These are phyloP conservation scores for Ceramica pisi DNA, from an alignment of 2,888 invertebrate genomes.

Conservation along the genomic window DNA sequence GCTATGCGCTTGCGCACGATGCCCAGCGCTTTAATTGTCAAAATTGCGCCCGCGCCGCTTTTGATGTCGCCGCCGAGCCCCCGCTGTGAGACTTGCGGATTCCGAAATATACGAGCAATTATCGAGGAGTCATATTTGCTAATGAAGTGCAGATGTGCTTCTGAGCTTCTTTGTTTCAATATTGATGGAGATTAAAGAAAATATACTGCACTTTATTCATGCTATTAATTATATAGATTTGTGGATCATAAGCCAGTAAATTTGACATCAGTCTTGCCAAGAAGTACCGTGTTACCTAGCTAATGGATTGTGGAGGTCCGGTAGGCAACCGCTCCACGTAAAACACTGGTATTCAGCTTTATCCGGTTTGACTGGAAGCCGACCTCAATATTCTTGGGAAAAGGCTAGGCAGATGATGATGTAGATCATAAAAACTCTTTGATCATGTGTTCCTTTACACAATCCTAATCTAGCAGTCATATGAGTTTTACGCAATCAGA, in stretches of 20 bases:
- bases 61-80: slow-evolving; percentile 81
- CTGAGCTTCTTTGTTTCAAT: slow-evolving; percentile 27
- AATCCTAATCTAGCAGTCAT: no score
- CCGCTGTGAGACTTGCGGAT: slow-evolving; percentile 57
- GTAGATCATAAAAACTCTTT: background rate
- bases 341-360: no score
- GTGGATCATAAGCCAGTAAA: no score
- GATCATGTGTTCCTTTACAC: background rate
- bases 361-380: no score
- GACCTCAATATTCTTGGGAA: no score
- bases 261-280: no score
- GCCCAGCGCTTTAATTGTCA: slow-evolving; percentile 89
- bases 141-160: slow-evolving; percentile 51
- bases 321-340: no score
- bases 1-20: slow-evolving; percentile 85
- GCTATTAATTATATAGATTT: no score
- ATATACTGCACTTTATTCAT: background rate
- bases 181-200: slow-evolving; percentile 1
- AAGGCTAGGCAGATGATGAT: no score
- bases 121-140: slow-evolving; percentile 60
- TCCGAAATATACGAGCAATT: slow-evolving; percentile 56
- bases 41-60: slow-evolving; percentile 82
- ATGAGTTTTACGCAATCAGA: no score
- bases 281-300: no score
- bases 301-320: no score